These are phyloP conservation scores for Siniperca knerii DNA, from an alignment of 2,113 vertebrate genomes.

Conservation along the genomic window DNA sequence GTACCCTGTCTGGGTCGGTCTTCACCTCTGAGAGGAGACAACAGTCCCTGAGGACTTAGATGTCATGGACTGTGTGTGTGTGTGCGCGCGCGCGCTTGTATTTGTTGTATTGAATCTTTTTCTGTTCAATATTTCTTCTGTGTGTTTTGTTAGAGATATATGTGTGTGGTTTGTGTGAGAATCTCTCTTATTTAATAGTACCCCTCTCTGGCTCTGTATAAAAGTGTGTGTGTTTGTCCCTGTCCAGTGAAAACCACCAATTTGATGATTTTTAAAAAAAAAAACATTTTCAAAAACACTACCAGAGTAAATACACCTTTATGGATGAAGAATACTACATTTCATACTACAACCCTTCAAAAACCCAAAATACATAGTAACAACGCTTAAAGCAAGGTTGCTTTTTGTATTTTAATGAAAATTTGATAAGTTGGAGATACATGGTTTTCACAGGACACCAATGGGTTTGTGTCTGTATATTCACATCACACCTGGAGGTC, in stretches of 20 bases:
- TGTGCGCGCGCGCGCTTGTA: neutral
- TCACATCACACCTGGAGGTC: neutral
- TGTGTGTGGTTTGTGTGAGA: neutral
- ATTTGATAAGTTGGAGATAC: neutral
- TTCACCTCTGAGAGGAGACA: constrained; percentile 9
- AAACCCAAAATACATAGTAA: no score
- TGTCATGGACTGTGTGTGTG: constrained; percentile 7
- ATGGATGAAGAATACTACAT: neutral
- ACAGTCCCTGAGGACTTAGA: constrained; percentile 5
- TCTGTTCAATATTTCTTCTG: neutral
- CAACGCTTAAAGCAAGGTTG: neutral
- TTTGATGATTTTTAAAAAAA: no score
- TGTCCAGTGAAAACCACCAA: neutral
- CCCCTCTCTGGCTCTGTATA: neutral
- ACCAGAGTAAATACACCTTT: neutral
- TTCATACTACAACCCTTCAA: no score
- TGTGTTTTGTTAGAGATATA: neutral
- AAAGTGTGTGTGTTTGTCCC: neutral
- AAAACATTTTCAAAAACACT: no score
- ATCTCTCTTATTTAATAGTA: neutral
- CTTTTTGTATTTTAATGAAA: neutral
- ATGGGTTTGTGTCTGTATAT: neutral
- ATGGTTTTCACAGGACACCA: neutral
- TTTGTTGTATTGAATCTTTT: neutral
- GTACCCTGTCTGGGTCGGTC: constrained; percentile 23